These are phyloP conservation scores for Drosophila sordidula DNA, from an alignment of 2,888 invertebrate species.

Conservation along the genomic window DNA sequence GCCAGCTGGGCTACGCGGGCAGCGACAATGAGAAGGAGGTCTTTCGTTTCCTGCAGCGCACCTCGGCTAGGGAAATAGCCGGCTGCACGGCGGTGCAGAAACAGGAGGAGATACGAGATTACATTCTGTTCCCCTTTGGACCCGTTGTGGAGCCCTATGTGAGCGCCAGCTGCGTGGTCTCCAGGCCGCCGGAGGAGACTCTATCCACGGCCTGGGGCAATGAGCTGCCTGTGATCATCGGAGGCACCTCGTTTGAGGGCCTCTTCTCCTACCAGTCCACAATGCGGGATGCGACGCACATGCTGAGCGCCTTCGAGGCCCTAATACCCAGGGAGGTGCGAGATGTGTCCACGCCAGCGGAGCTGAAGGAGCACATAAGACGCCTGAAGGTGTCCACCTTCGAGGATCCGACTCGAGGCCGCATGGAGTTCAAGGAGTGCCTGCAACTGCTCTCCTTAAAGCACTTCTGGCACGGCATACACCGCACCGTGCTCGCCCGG, in stretches of 20 bases:
- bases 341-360: slow-evolving; percentile 42
- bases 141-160: slow-evolving; percentile 82
- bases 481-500: slow-evolving; percentile 75
- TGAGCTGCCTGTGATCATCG: slow-evolving; percentile 80
- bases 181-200: slow-evolving; percentile 66
- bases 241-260: slow-evolving; percentile 83
- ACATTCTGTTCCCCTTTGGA: slow-evolving; percentile 74
- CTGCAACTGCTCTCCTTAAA: slow-evolving; percentile 66
- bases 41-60: slow-evolving; percentile 63
- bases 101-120: slow-evolving; percentile 65
- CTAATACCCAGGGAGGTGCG: slow-evolving; percentile 76
- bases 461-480: slow-evolving; percentile 82
- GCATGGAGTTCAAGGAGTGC: slow-evolving; percentile 65
- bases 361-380: slow-evolving; percentile 52
- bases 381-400: slow-evolving; percentile 61
- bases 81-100: slow-evolving; percentile 58
- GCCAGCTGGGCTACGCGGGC: slow-evolving; percentile 80
- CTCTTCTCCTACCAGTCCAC: slow-evolving; percentile 72
- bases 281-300: slow-evolving; percentile 37
- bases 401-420: slow-evolving; percentile 58
- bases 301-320: slow-evolving; percentile 61
- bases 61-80: slow-evolving; percentile 53
- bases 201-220: slow-evolving; percentile 80
- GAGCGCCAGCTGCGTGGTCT: slow-evolving; percentile 73
- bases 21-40: slow-evolving; percentile 83